Percentiles rank a stretch among this genome's conserved stretches.
Evolutionary conservation across 2,888 invertebrate species (phyloP).

Genomic region (Augiades crinisus): DNA sequence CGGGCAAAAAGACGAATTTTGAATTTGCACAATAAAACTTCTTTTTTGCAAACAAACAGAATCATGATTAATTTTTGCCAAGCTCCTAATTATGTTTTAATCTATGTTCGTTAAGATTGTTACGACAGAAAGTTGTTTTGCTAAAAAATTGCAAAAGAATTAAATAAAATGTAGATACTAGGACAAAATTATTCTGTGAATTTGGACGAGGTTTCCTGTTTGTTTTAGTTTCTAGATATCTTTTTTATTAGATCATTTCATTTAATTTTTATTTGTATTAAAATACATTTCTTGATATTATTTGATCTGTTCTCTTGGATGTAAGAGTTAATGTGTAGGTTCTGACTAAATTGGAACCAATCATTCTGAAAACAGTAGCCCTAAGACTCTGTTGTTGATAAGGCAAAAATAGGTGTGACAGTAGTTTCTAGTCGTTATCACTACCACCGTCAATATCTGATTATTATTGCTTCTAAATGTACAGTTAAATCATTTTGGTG

Average conservation of each 20-base stretch:
- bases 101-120: conserved; percentile 13
- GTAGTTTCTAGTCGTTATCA: too few species aligned
- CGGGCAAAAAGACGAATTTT: conserved; percentile 1
- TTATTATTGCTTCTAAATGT: too few species aligned
- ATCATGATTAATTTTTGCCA: conserved; percentile 11
- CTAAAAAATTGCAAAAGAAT: conserved; percentile 6
- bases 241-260: not conserved
- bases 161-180: not conserved
- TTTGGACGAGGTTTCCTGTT: not conserved
- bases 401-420: too few species aligned
- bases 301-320: too few species aligned
- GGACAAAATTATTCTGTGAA: not conserved
- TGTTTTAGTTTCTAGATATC: not conserved
- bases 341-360: too few species aligned
- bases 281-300: too few species aligned
- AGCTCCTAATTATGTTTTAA: conserved; percentile 18
- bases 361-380: too few species aligned
- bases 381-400: too few species aligned
- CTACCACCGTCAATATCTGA: too few species aligned
- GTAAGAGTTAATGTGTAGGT: too few species aligned
- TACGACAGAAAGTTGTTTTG: conserved; percentile 3
- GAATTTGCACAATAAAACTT: conserved; percentile 9
- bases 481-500: too few species aligned
- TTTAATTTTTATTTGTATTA: too few species aligned
- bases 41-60: conserved; percentile 4